phyloP scores from a whole-genome alignment of 2,888 invertebrate species.

The Stenodera caucasica region DNA sequence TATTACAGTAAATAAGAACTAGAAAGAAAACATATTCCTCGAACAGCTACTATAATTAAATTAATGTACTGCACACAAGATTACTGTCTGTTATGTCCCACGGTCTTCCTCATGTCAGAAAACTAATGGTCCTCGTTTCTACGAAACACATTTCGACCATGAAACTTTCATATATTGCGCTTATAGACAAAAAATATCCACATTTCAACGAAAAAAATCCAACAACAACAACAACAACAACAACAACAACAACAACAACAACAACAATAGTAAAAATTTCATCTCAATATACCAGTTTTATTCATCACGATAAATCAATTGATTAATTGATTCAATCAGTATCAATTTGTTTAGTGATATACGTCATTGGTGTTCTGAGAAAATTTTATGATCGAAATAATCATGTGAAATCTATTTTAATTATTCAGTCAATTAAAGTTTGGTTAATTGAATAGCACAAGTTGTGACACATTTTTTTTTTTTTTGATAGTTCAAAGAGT shows the following conservation, averaged over 20 bases:
- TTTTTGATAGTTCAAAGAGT: constrained; percentile 12
- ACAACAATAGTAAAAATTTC: neutral
- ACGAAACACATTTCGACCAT: constrained; percentile 28
- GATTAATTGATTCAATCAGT: constrained; percentile 5
- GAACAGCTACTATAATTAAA: constrained; percentile 40
- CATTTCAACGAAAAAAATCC: too few relatives aligned
- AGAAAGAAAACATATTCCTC: constrained; percentile 35
- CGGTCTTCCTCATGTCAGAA: constrained; percentile 29
- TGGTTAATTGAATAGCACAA: constrained; percentile 15
- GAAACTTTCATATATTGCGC: constrained; percentile 16
- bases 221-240: neutral
- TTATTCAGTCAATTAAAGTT: constrained; percentile 1
- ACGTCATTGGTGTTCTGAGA: constrained; percentile 3
- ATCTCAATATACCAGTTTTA: neutral
- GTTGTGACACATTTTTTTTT: constrained; percentile 23
- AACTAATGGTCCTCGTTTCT: constrained; percentile 27
- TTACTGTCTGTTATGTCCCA: constrained; percentile 28
- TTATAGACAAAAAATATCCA: constrained; percentile 12
- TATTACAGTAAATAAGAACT: constrained; percentile 23
- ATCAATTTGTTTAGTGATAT: neutral
- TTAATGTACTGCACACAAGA: constrained; percentile 42
- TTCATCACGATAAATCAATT: neutral
- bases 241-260: neutral
- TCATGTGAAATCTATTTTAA: neutral
- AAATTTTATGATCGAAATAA: neutral